Conservation (phyloP, 2,113 vertebrate genomes). For the Notothenia coriiceps region DNA sequence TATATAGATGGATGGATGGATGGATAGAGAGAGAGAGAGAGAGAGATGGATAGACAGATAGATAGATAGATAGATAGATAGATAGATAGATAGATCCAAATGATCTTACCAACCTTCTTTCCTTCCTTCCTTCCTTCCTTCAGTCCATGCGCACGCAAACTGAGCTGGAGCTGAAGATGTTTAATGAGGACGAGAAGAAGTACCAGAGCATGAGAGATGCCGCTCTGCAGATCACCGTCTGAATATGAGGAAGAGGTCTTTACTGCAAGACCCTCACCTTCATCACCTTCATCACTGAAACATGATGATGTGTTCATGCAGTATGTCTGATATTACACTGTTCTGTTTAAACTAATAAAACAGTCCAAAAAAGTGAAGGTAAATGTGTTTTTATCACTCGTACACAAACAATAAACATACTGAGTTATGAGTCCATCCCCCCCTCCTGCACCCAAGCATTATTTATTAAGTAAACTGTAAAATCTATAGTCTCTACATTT, state of each 20-base stretch:
- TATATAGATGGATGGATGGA: accelerated
- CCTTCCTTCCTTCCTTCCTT: background rate
- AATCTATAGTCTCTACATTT: no score
- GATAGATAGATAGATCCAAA: no score
- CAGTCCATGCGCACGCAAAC: constrained; percentile 93
- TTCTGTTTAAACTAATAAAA: background rate
- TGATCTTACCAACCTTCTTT: no score
- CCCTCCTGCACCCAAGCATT: no score
- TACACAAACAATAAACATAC: background rate
- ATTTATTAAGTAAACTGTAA: no score
- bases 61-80: no score
- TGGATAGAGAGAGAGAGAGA: no score
- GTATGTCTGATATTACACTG: background rate
- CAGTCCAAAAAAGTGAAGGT: constrained; percentile 49
- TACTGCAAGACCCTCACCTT: background rate
- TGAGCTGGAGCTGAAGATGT: constrained; percentile 94
- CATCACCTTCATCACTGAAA: background rate
- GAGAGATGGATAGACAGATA: no score
- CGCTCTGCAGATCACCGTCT: constrained; percentile 80
- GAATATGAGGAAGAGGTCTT: no score
- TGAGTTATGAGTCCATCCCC: no score
- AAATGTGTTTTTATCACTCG: background rate
- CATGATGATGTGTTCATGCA: no score
- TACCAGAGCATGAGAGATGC: constrained; percentile 91
- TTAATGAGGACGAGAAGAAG: constrained; percentile 87